Evolutionary conservation across 2,797 vertebrate species (phyloP), one percentile per base, ranked within the genome.

Genomic region (Tenualosa thibaudeaui): DNA sequence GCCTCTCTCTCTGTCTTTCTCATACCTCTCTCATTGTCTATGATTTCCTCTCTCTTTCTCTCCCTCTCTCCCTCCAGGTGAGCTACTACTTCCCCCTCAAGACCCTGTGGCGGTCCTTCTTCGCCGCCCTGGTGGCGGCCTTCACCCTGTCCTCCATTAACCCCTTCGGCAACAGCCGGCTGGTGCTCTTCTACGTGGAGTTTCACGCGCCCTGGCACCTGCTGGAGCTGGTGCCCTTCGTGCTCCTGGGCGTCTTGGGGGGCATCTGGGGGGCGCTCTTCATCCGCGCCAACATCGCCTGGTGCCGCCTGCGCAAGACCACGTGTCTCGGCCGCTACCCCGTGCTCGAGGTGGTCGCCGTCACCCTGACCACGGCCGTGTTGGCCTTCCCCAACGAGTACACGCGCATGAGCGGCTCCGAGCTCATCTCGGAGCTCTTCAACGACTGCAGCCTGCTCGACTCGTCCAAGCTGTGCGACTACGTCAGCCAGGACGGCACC

Each of bases 161-260:
- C 94, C 98, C 98, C 0, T 99, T 99, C 84, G 98, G 98, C 8
- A 99, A 99, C 93, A 99, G 98, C 91, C 97, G 97, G 0, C 94
- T 99, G 92, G 98, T 99, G 88, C 96, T 99, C 93, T 99, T 99
- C 92, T 99, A 99, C 26, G 98, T 99, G 91, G 98, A 99, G 91
- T 99, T 99, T 90, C 98, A 99, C 90, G 99, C 98, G 12, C 98
- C 98, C 0, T 99, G 98, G 98, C 99, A 99, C 95, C 97, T 99
- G 90, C 99, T 99, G 86, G 98, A 99, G 96, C 97, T 99, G 75
- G 93, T 99, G 88, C 98, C 98, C 81, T 99, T 99, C 93, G 99
- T 99, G 93, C 97, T 99, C 7, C 92, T 99, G 86, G 98, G 98
- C 37, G 98, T 99, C 17, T 99, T 99, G 83, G 98, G 98, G 1